Percentiles rank a stretch among this genome's conserved stretches.
phyloP scores from a whole-genome alignment of 2,888 invertebrate species.

The Pterostichus madidus region DNA sequence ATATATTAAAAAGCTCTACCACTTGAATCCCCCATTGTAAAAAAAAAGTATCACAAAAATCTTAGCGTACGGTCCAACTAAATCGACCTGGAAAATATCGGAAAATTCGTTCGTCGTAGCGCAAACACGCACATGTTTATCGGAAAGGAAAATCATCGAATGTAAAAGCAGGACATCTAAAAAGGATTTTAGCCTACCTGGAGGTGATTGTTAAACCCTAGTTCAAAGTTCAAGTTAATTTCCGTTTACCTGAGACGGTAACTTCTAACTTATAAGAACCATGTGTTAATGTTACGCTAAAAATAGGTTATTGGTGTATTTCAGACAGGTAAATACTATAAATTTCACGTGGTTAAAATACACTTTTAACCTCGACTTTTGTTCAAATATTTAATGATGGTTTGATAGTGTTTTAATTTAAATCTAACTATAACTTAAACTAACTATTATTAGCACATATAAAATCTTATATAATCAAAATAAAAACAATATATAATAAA shows the following conservation, averaged over 20 bases:
- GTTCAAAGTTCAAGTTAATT: conserved; percentile 29
- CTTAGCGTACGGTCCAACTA: neutral
- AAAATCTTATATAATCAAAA: neutral
- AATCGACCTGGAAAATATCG: conserved; percentile 2
- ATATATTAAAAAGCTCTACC: too few relatives aligned
- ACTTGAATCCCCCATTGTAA: too few relatives aligned
- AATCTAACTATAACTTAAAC: conserved; percentile 4
- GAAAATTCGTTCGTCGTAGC: conserved; percentile 2
- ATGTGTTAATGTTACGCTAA: conserved; percentile 11
- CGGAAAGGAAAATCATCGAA: conserved; percentile 1
- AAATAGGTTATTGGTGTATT: conserved; percentile 35
- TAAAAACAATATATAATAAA: neutral
- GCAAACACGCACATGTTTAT: conserved; percentile 13
- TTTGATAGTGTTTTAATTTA: neutral
- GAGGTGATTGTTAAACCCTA: conserved; percentile 12
- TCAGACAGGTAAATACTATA: conserved; percentile 34
- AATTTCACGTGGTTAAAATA: conserved; percentile 19
- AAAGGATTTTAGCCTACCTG: neutral
- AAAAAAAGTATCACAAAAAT: too few relatives aligned
- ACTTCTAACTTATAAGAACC: neutral
- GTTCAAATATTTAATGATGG: conserved; percentile 33
- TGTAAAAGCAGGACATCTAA: conserved; percentile 1
- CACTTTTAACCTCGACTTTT: conserved; percentile 29
- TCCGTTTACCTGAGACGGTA: neutral
- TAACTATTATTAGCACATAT: neutral